Evolutionary conservation across 2,113 vertebrate genomes (phyloP), one percentile per base, ranked within the genome.

Genomic region (Herpetotheres cachinnans): DNA sequence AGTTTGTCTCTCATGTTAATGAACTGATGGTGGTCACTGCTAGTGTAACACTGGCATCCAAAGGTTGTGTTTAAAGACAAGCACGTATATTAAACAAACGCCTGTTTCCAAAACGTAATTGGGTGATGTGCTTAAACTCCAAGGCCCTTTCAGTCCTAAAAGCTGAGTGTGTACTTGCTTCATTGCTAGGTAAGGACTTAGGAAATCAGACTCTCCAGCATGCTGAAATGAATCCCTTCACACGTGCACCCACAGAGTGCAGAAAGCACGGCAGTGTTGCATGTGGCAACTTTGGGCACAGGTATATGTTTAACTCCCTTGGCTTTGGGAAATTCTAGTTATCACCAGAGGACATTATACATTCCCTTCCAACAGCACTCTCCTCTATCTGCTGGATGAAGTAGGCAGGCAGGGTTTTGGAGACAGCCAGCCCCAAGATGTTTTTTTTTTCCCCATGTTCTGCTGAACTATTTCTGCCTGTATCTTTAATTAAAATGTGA

Each of bases 241-340:
- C 13, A 10, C 0, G 12, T 2, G 15, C 22, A 26, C 1, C 10
- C 0, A 1, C 38, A 1, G 3, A 0, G 0, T 30, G 34, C 40
- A 24, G 25, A 56, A 47, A 78, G 16, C 17, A 7, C 0, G 0
- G 8, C 52, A 46, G 9, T 25, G n/a, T 42, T 72, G 42, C 22
- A 17, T 2, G 1, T 44, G 34, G 55, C 0, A 9, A 10, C 46
- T 82, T 83, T 0, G 9, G 56, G n/a, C 56, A 67, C 46, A 44
- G 27, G 11, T 74, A 18, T 55, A 27, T 54, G 34, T 82, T 36
- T 34, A 36, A 12, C 30, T 70, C 49, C 10, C 67, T 65, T 0
- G 1, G 55, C 26, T 34, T 34, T 72, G 46, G 44, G 38, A 80
- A 80, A 92, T 86, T 69, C 49, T 73, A 49, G 36, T 83, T 90